Base-by-base conservation (phyloP, 1,140 invertebrate genomes). In the Drosophila gunungcola region DNA sequence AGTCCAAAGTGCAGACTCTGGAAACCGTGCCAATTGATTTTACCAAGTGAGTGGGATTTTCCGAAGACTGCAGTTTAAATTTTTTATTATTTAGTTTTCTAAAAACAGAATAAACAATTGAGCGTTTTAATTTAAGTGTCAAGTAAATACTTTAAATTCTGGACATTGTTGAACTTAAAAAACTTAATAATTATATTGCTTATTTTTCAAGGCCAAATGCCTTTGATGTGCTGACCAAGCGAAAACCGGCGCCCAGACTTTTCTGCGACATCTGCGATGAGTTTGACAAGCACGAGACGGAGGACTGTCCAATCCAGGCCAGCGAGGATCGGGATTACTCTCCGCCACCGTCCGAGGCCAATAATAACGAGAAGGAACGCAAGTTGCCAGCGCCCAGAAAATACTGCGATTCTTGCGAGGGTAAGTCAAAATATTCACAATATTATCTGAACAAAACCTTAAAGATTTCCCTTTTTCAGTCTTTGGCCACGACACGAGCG, bases 261-360 rank as follows among this genome's bases (percentile, higher is more conserved):
- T 99, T 97, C 93, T 99, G 98, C 94, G 98, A 99, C 94, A 99
- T 99, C 81, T 99, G 98, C 93, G 98, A 99, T 93, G 94, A 96
- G 90, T 99, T 99, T 94, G 98, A 99, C 93, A 93, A 95, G 58
- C 98, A 99, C 90, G 98, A 99, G 91, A 99, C 98, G 0, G 98
- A 99, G 92, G 98, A 99, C 92, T 99, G 98, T 93, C 98, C 98
- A 13, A 93, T 95, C 13, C 98, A 99, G 93, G 95, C 95, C 7
- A 95, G 94, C 60, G 95, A 95, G 55, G 92, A 93, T 42, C 93
- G 94, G 4, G 92, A 91, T 12, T 92, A 93, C 38, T 93, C 92
- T 48, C 80, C 93, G 5, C 84, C 93, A 42, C 79, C 93, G 73
- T 64, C 79, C 25, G 81, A 77, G 78, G 56, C 58, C 57, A 83